Evolutionary conservation across 2,888 invertebrate species (phyloP).

Genomic region (Lucinisca nassula): DNA sequence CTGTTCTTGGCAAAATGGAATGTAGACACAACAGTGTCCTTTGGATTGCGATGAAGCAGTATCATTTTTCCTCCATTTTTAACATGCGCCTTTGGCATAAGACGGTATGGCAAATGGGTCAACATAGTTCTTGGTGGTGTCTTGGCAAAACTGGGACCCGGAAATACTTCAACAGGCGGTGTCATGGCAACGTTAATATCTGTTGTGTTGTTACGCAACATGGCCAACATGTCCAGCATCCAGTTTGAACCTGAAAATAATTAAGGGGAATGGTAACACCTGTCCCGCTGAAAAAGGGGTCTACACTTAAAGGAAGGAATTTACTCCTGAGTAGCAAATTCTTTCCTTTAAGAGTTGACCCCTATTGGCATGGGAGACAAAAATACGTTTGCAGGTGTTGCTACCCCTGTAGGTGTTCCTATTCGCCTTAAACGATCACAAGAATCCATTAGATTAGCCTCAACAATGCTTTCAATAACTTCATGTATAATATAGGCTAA

Average conservation of each 20-base stretch:
- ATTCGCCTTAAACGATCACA: no score
- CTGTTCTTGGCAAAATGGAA: background rate
- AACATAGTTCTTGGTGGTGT: background rate
- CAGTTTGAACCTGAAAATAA: background rate
- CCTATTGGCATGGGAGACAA: no score
- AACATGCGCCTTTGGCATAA: background rate
- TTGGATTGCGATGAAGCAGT: background rate
- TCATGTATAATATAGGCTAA: no score
- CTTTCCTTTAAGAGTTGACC: no score
- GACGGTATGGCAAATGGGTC: background rate
- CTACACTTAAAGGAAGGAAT: no score
- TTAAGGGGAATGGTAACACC: no score
- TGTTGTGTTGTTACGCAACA: background rate
- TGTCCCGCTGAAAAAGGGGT: no score
- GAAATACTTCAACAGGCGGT: background rate
- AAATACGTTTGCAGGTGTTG: no score
- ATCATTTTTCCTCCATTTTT: background rate
- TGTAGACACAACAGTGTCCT: background rate
- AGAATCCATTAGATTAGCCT: no score
- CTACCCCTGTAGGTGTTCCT: no score
- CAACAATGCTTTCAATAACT: no score
- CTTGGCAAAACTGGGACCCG: background rate
- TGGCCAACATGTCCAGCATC: background rate
- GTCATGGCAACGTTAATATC: background rate
- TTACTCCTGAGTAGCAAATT: no score